Percentiles rank a stretch among this genome's conserved stretches.
Evolutionary conservation across 2,113 vertebrate genomes (phyloP).

Genomic region (Nerophis ophidion): DNA sequence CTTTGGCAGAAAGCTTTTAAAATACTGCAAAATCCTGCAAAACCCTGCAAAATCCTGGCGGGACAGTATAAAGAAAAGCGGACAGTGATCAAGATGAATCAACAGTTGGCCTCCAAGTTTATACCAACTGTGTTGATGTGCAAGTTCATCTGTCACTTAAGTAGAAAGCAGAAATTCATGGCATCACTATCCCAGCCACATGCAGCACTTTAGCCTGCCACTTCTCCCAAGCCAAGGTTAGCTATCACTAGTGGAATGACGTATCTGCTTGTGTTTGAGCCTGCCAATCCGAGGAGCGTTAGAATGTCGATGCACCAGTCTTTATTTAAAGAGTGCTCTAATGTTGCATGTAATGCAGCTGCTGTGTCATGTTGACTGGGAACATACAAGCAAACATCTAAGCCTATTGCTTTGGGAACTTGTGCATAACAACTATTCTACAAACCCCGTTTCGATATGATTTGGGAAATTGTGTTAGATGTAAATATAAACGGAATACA

Average conservation of each 20-base stretch:
- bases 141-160: conserved; percentile 26
- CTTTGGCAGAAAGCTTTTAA: background rate
- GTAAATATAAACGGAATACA: too few relatives aligned
- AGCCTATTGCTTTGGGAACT: conserved; percentile 14
- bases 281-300: conserved; percentile 26
- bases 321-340: conserved; percentile 57
- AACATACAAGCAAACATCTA: conserved; percentile 33
- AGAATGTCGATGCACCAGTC: conserved; percentile 30
- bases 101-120: conserved; percentile 19
- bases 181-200: background rate
- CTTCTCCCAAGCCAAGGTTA: conserved; percentile 55
- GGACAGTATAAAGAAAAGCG: background rate
- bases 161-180: conserved; percentile 12
- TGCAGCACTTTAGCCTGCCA: conserved; percentile 29
- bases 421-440: conserved; percentile 16
- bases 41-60: too few relatives aligned
- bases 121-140: conserved; percentile 20
- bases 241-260: conserved; percentile 28
- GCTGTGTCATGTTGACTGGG: conserved; percentile 51
- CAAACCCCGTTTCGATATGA: too few relatives aligned
- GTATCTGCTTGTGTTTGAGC: conserved; percentile 42
- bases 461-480: too few relatives aligned
- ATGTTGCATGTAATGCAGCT: conserved; percentile 20
- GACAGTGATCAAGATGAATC: conserved; percentile 33
- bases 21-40: too few relatives aligned